A percentile compares a stretch with the other conserved stretches of the same genome.
These are phyloP conservation scores for Cryptocheilus praepositus DNA, from an alignment of 2,888 invertebrate genomes.

Conservation along the genomic window DNA sequence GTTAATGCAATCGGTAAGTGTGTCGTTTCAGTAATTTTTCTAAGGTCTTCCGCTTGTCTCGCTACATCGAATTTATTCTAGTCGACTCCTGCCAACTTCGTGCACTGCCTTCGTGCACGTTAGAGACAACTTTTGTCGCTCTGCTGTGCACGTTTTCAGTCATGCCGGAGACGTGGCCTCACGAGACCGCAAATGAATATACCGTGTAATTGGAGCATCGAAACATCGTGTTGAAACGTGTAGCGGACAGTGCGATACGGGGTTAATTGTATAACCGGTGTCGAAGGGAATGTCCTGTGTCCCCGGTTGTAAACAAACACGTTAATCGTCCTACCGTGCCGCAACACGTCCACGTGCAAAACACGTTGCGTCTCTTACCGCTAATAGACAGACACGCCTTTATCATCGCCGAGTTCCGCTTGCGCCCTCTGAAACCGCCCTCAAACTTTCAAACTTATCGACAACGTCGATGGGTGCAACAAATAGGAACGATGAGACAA, in stretches of 20 bases:
- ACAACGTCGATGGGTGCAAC: not conserved
- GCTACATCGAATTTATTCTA: no score
- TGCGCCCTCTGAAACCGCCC: constrained; percentile 34
- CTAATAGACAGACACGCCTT: constrained; percentile 31
- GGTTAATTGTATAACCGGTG: constrained; percentile 22
- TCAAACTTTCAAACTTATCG: constrained; percentile 20
- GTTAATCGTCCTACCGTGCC: constrained; percentile 40
- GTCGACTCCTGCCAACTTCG: no score
- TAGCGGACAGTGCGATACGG: constrained; percentile 10
- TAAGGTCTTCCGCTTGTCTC: no score
- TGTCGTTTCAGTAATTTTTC: not conserved
- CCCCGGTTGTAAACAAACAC: constrained; percentile 46
- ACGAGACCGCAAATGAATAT: no score
- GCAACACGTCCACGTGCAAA: constrained; percentile 51
- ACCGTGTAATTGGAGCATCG: no score
- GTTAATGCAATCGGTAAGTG: constrained; percentile 66
- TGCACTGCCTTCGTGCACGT: no score
- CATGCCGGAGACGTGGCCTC: no score
- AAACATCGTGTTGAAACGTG: no score
- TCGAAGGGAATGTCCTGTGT: constrained; percentile 40
- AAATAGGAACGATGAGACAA: not conserved
- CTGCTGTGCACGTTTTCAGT: no score
- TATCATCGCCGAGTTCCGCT: constrained; percentile 14
- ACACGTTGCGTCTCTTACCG: constrained; percentile 47
- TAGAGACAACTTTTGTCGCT: no score